Evolutionary conservation across 2,797 vertebrate species (phyloP), one percentile per base, ranked within the genome.

Genomic region (Loris lydekkerianus): DNA sequence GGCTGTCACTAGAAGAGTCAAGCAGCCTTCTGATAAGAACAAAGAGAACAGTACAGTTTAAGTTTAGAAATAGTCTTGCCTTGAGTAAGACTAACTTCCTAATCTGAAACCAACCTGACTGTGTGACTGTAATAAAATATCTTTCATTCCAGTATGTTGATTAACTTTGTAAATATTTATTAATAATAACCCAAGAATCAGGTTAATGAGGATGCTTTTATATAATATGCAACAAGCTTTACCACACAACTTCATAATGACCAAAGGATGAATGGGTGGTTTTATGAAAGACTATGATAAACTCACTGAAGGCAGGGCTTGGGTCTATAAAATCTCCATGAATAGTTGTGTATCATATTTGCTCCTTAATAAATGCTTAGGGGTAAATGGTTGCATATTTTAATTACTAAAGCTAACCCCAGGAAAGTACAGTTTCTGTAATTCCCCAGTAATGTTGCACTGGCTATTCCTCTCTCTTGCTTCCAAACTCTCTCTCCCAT

Each of bases 21-120:
- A 93, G 31, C 25, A 23, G 56, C 15, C 67, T 86, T 63, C 60
- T 94, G 78, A 65, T 17, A 25, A 82, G 76, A 82, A 76, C 40
- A 75, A 87, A 91, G 40, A 89, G 3, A 86, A 86, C 15, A 63
- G 34, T 29, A 70, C 53, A 56, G 29, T 34, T 92, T 27, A 49
- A 86, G 46, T 73, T 77, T 65, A 90, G 31, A 86, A 94, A 86
- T 10, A 18, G 11, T 67, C 56, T 80, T 37, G 21, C 56, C n/a
- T 58, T 80, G 23, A 70, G 4, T 73, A 82, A 92, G 23, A 89
- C 18, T 72, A 90, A 86, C 17, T 86, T 76, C 61, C 8, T 81
- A 70, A 63, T 75, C 23, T 89, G 60, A 85, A 95, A 92, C 27
- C 46, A 82, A 94, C 25, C 92, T 89, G 93, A 86, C 31, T 61